Evolutionary conservation across 2,888 invertebrate species (phyloP), one percentile per base, ranked within the genome.

Genomic region (Pterostichus niger): DNA sequence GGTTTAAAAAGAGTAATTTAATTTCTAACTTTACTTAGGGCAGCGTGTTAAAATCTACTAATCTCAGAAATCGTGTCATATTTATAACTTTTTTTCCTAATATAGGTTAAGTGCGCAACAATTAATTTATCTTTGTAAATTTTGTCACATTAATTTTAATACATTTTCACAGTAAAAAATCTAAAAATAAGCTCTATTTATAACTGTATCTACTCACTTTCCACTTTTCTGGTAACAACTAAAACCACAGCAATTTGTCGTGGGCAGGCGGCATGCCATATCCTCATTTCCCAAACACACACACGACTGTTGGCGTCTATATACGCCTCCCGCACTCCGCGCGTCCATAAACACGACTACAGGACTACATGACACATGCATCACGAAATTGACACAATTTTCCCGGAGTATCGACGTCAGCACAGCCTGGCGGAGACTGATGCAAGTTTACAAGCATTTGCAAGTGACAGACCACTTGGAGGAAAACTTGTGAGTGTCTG

Each of bases 391-490:
- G 44, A 71, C 46, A 71, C 68, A 71, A 71, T 71, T 44, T 64
- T 35, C 64, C 68, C 40, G n/a, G 17, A 71, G 44, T 40, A 71
- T 40, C 44, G 44, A 71, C 71, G 49, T 59, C 59, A 59, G 59
- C 7, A 24, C 24, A 13, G n/a, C 61, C 31, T 61, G 33, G 33
- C 61, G 61, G 61, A 24, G 17, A n/a, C 10, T 68, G 73, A 77
- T 77, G 77, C 59, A 59, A 77, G 77, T 77, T 52, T 77, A 77
- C 35, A 4, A 77, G 59, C 46, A n/a, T 52, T 40, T 77, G 77
- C 59, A 77, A 56, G 77, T 77, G 56, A 77, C 77, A 77, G 77
- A 59, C 0, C 44, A 40, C 35, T 54, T 54, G 33, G 9, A 46
- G 75, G 52, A 54, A 76, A 56, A 59, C 59, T 40, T 40, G 40